phyloP scores from a whole-genome alignment of 2,888 invertebrate species.

The Tenodera sinensis region DNA sequence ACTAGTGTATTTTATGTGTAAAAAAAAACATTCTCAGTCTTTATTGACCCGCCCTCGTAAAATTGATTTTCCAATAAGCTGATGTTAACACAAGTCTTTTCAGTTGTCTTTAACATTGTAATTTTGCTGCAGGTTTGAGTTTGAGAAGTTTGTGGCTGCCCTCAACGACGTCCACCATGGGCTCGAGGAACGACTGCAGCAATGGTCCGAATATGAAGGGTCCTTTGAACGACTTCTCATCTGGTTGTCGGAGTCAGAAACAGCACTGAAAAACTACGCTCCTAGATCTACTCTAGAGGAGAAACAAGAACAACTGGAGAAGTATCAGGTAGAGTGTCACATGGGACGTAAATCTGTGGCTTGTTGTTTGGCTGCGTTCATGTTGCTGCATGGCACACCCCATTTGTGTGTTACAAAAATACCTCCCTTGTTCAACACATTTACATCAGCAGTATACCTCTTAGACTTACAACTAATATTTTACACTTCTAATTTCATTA shows the following conservation, averaged over 20 bases:
- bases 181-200: constrained; percentile 78
- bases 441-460: too few species aligned
- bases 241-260: constrained; percentile 85
- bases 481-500: background rate
- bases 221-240: constrained; percentile 75
- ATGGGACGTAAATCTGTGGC: background rate
- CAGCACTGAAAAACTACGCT: constrained; percentile 77
- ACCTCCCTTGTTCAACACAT: background rate
- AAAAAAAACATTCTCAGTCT: too few species aligned
- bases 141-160: constrained; percentile 75
- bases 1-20: too few species aligned
- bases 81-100: background rate
- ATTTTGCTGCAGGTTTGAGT: constrained; percentile 56
- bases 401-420: background rate
- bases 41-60: too few species aligned
- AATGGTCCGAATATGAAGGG: constrained; percentile 89
- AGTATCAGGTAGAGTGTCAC: constrained; percentile 69
- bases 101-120: too few species aligned
- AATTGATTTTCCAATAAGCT: background rate
- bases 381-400: background rate
- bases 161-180: constrained; percentile 74
- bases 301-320: constrained; percentile 83
- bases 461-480: too few species aligned
- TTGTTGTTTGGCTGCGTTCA: background rate
- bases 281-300: constrained; percentile 82